These are phyloP conservation scores for Channallabes apus DNA, from an alignment of 2,797 vertebrate genomes.

Conservation along the genomic window DNA sequence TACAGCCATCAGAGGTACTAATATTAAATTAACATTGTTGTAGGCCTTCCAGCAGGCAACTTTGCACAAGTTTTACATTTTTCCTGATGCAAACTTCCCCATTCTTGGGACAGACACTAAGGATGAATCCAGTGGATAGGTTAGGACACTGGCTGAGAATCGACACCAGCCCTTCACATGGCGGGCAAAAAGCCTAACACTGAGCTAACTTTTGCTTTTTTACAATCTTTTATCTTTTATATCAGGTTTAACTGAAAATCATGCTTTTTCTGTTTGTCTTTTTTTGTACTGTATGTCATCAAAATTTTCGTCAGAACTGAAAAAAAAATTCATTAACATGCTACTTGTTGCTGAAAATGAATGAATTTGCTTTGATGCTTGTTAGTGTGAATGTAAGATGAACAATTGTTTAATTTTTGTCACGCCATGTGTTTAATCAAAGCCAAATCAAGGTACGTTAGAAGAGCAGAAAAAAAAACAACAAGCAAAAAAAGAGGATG, in stretches of 20 bases:
- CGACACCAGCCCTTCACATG: too few relatives aligned
- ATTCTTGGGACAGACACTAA: too few relatives aligned
- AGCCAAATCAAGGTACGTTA: not conserved
- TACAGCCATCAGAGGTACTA: not conserved
- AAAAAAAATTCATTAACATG: not conserved
- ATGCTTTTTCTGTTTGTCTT: not conserved
- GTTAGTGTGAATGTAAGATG: not conserved
- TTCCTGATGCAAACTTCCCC: too few relatives aligned
- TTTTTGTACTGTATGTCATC: not conserved
- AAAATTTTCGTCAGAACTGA: not conserved
- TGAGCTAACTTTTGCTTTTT: too few relatives aligned
- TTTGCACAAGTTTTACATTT: too few relatives aligned
- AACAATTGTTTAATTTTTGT: not conserved
- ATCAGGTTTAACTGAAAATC: not conserved
- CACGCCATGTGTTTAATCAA: not conserved
- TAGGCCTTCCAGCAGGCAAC: too few relatives aligned
- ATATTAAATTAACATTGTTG: too few relatives aligned
- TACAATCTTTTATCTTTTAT: not conserved
- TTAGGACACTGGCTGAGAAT: too few relatives aligned
- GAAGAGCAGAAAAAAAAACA: not conserved
- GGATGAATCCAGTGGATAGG: too few relatives aligned
- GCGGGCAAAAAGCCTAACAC: too few relatives aligned
- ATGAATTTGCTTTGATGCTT: not conserved
- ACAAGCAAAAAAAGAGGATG: too few relatives aligned
- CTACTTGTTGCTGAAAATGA: not conserved